phyloP scores from a whole-genome alignment of 2,113 vertebrate genomes.

The Bungarus multicinctus region DNA sequence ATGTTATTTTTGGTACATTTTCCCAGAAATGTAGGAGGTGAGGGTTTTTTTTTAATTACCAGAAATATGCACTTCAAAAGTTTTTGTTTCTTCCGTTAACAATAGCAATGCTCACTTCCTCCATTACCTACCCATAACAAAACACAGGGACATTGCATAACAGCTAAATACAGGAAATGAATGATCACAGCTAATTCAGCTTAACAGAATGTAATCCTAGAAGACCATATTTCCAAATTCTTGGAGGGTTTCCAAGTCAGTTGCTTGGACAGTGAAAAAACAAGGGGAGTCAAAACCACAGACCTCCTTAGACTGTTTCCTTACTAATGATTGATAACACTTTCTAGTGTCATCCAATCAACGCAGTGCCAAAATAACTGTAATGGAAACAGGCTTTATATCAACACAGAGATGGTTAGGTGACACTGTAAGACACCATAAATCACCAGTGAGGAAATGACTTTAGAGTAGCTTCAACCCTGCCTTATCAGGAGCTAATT shows the following conservation, averaged over 20 bases:
- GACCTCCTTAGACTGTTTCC: background rate
- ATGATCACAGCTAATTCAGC: conserved; percentile 4
- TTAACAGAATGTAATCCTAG: conserved; percentile 3
- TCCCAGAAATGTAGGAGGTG: conserved; percentile 3
- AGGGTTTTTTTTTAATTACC: background rate
- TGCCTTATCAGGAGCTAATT: background rate
- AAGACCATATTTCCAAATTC: background rate
- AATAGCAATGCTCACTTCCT: conserved; percentile 15
- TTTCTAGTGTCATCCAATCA: background rate
- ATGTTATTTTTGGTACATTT: background rate
- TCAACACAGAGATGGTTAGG: background rate
- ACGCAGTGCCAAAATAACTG: background rate
- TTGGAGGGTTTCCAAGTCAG: conserved; percentile 9
- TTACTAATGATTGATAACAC: background rate
- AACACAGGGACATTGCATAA: conserved; percentile 19
- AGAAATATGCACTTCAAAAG: background rate
- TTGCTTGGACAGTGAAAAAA: conserved; percentile 1
- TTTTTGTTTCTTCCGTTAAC: conserved; percentile 20
- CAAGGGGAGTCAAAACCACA: background rate
- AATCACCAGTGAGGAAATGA: background rate
- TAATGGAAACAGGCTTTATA: background rate
- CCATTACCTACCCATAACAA: background rate
- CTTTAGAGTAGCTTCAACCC: background rate
- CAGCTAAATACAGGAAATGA: conserved; percentile 18
- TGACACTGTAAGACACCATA: background rate